Conservation (phyloP, 2,888 invertebrate species). For the Drosophila monieri region DNA sequence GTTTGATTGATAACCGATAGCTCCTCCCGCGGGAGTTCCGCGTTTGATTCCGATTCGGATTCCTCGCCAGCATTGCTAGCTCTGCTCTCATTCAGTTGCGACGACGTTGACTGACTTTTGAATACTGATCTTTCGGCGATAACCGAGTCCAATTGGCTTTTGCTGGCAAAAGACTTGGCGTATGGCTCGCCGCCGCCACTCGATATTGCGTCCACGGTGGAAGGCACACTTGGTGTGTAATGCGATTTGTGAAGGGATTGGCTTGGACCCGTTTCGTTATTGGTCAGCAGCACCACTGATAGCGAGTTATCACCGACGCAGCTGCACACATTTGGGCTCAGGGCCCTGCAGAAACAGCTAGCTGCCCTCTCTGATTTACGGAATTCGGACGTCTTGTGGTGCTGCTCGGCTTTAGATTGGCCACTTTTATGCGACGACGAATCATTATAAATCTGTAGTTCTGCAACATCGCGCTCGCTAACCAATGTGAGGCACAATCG, state of each 20-base stretch:
- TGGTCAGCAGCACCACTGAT: conserved; percentile 52
- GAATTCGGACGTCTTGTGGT: conserved; percentile 36
- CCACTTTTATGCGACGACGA: conserved; percentile 37
- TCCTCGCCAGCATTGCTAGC: conserved; percentile 23
- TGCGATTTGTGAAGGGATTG: conserved; percentile 47
- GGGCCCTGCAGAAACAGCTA: conserved; percentile 57
- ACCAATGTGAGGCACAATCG: conserved; percentile 95
- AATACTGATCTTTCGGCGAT: conserved; percentile 48
- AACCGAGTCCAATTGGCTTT: conserved; percentile 37
- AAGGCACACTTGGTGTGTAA: conserved; percentile 72
- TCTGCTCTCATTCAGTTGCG: conserved; percentile 35
- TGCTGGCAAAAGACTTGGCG: conserved; percentile 46
- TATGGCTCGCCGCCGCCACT: conserved; percentile 48
- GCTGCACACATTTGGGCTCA: conserved; percentile 57
- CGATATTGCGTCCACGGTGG: conserved; percentile 43
- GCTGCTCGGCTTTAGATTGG: conserved; percentile 27
- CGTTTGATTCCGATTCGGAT: conserved; percentile 36
- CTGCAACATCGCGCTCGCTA: conserved; percentile 90
- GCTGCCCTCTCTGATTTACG: conserved; percentile 44
- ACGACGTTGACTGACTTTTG: conserved; percentile 45
- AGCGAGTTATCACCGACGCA: conserved; percentile 64
- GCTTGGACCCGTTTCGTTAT: conserved; percentile 48
- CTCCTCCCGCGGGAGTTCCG: conserved; percentile 32
- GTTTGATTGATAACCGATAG: conserved; percentile 8
- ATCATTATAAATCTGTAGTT: conserved; percentile 84